Evolutionary conservation across 2,888 invertebrate genomes (phyloP).

Genomic region (Pteria penguin): DNA sequence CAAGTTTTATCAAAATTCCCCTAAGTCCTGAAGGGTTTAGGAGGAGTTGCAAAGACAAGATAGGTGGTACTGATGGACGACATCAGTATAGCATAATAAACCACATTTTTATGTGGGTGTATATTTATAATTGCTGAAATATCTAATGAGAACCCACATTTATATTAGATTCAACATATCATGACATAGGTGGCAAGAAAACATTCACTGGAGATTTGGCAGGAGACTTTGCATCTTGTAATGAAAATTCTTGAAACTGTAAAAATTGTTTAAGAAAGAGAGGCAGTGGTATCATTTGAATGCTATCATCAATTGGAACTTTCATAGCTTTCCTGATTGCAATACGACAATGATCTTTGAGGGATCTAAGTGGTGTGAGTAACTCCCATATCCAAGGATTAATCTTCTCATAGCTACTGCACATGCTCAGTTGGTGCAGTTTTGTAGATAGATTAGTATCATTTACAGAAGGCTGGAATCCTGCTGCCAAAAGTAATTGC

Average conservation of each 20-base stretch:
- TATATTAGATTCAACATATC: too few species aligned
- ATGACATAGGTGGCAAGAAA: too few species aligned
- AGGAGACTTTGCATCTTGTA: slow-evolving; percentile 10
- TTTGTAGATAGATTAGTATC: slow-evolving; percentile 60
- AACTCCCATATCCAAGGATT: slow-evolving; percentile 68
- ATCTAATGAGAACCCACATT: too few species aligned
- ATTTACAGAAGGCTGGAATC: slow-evolving; percentile 63
- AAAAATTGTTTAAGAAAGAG: slow-evolving; percentile 57
- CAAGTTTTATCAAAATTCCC: too few species aligned
- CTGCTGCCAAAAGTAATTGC: slow-evolving; percentile 69
- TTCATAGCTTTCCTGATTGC: slow-evolving; percentile 58
- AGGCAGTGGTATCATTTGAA: slow-evolving; percentile 65
- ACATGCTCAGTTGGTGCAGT: slow-evolving; percentile 68
- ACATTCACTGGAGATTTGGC: slow-evolving; percentile 9
- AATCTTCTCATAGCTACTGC: slow-evolving; percentile 72
- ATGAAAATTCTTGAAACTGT: slow-evolving; percentile 56
- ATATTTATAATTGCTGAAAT: too few species aligned
- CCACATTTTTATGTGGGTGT: too few species aligned
- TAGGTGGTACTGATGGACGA: too few species aligned
- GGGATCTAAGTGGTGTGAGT: slow-evolving; percentile 65
- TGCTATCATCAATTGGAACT: slow-evolving; percentile 61
- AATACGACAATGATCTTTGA: slow-evolving; percentile 67
- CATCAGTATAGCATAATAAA: too few species aligned
- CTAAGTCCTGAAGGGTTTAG: too few species aligned
- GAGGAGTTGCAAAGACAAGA: too few species aligned